A percentile compares a stretch with the other conserved stretches of the same genome.
These are phyloP conservation scores for Pterostichus niger DNA, from an alignment of 2,888 invertebrate genomes.

Conservation along the genomic window DNA sequence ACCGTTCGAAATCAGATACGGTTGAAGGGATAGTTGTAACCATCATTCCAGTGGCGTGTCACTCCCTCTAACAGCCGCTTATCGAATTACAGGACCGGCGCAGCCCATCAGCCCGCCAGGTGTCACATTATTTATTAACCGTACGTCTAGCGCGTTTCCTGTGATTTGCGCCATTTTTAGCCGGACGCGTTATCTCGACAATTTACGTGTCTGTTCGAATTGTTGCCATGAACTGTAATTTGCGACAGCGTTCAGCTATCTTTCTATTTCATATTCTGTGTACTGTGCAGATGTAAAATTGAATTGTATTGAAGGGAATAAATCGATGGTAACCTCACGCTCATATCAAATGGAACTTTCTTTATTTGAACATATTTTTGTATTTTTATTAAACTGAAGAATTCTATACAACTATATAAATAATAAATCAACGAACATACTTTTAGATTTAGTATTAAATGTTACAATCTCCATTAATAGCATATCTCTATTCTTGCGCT, in stretches of 20 bases:
- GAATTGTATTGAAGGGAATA: too few relatives aligned
- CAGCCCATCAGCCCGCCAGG: slow-evolving; percentile 33
- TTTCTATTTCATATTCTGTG: background rate
- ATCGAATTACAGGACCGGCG: slow-evolving; percentile 38
- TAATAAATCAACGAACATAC: too few relatives aligned
- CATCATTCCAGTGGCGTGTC: slow-evolving; percentile 42
- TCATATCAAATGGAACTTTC: too few relatives aligned
- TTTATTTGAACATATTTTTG: too few relatives aligned
- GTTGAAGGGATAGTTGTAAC: slow-evolving; percentile 9
- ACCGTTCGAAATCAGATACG: background rate
- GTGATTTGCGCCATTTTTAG: slow-evolving; percentile 32
- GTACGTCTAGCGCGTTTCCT: slow-evolving; percentile 36
- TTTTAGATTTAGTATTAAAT: too few relatives aligned
- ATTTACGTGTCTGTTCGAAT: background rate
- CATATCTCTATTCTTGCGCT: too few relatives aligned
- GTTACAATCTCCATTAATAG: too few relatives aligned
- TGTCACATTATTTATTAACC: slow-evolving; percentile 65
- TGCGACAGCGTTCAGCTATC: background rate
- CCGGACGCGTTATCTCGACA: background rate
- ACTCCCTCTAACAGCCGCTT: slow-evolving; percentile 27
- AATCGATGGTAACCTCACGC: too few relatives aligned
- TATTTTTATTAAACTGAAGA: too few relatives aligned
- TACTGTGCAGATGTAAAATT: background rate
- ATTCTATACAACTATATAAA: too few relatives aligned
- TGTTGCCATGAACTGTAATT: background rate